Evolutionary conservation across 2,797 vertebrate genomes (phyloP).

Genomic region (Crypturellus tataupa): DNA sequence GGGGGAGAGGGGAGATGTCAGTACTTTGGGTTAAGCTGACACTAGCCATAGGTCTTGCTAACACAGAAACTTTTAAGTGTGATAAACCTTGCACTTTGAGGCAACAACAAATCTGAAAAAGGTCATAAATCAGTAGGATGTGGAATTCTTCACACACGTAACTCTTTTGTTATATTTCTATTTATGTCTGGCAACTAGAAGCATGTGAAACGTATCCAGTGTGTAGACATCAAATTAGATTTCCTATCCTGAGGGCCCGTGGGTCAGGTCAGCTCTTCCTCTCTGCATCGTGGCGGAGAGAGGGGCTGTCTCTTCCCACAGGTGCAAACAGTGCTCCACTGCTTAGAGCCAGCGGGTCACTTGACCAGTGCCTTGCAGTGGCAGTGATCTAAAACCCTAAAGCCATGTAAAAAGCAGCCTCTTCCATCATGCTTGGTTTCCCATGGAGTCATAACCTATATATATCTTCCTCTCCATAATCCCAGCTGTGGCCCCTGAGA

Average conservation of each 20-base stretch:
- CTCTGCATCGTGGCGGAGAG: rapidly evolving
- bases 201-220: background rate
- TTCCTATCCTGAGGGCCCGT: background rate
- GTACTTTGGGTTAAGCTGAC: background rate
- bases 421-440: background rate
- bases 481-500: background rate
- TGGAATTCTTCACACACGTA: background rate
- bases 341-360: background rate
- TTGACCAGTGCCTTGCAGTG: background rate
- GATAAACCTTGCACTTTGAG: background rate
- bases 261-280: background rate
- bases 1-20: background rate
- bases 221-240: background rate
- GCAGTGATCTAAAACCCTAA: background rate
- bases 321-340: rapidly evolving
- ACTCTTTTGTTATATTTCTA: background rate
- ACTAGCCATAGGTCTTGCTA: background rate
- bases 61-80: background rate
- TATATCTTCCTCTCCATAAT: background rate
- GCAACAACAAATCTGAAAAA: background rate
- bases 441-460: background rate
- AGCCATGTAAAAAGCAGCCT: background rate
- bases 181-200: background rate
- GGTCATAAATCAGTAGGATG: background rate
- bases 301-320: background rate